phyloP scores from a whole-genome alignment of 2,888 invertebrate genomes.

The Phyllotreta striolata region DNA sequence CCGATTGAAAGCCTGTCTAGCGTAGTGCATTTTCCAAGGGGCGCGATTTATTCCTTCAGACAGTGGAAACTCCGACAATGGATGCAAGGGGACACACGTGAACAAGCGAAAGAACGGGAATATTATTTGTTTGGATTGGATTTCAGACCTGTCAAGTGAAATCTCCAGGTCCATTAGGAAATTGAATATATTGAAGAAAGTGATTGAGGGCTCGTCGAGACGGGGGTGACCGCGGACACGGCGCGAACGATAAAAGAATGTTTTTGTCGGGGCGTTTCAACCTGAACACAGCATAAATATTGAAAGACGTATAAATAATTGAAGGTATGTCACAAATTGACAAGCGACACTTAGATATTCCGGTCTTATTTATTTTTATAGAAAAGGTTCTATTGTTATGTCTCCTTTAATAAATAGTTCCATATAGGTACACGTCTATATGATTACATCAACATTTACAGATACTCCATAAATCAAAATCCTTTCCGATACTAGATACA shows the following conservation, averaged over 20 bases:
- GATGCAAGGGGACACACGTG: slow-evolving; percentile 27
- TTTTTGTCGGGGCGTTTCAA: slow-evolving; percentile 12
- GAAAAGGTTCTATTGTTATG: not conserved
- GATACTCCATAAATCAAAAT: no score
- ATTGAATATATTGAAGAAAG: slow-evolving; percentile 31
- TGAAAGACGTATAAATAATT: slow-evolving; percentile 15
- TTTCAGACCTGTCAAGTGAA: slow-evolving; percentile 32
- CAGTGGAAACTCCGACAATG: slow-evolving; percentile 28
- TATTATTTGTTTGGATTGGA: slow-evolving; percentile 37
- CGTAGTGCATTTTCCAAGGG: slow-evolving; percentile 25
- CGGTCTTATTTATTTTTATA: not conserved
- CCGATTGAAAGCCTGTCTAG: slow-evolving; percentile 25
- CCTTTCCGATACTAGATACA: no score
- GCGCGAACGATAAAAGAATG: slow-evolving; percentile 20
- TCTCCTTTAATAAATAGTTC: no score
- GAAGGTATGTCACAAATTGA: not conserved
- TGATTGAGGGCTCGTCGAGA: slow-evolving; percentile 19
- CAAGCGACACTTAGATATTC: no score
- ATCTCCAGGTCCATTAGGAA: slow-evolving; percentile 37
- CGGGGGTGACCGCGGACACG: slow-evolving; percentile 18
- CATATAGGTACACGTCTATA: no score
- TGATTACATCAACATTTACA: no score
- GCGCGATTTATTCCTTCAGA: slow-evolving; percentile 29
- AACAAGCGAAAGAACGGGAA: slow-evolving; percentile 24
- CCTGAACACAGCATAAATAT: no score